A percentile compares a stretch with the other conserved stretches of the same genome.
Evolutionary conservation across 2,888 invertebrate species (phyloP).

Genomic region (Orchestes rusci): DNA sequence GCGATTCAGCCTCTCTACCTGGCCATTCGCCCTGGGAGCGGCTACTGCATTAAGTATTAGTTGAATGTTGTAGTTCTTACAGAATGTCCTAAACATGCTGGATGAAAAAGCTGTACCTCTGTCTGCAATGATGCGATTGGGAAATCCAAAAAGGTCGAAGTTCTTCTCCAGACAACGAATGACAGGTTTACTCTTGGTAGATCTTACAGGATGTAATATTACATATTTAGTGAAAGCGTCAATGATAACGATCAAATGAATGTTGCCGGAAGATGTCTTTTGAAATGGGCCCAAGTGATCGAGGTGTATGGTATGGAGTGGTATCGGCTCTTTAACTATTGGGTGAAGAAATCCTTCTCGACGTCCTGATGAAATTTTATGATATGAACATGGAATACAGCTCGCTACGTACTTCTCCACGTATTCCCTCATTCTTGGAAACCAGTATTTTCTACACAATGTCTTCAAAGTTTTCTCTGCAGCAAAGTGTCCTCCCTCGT

Average conservation of each 20-base stretch:
- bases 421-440: background rate
- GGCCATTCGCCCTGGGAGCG: too few relatives aligned
- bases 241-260: background rate
- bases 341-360: background rate
- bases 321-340: background rate
- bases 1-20: too few relatives aligned
- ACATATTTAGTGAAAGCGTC: background rate
- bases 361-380: background rate
- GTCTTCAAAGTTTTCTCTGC: background rate
- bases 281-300: background rate
- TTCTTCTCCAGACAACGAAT: background rate
- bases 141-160: background rate
- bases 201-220: too few relatives aligned
- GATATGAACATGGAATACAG: background rate
- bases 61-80: too few relatives aligned
- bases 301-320: background rate
- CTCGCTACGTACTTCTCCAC: background rate
- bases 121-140: too few relatives aligned
- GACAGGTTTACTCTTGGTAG: background rate
- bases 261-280: too few relatives aligned
- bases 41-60: too few relatives aligned
- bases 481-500: background rate
- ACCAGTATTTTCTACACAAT: background rate
- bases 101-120: too few relatives aligned
- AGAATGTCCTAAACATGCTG: too few relatives aligned